Evolutionary conservation across 2,888 invertebrate genomes (phyloP).

Genomic region (Pristionchus maxplancki): DNA sequence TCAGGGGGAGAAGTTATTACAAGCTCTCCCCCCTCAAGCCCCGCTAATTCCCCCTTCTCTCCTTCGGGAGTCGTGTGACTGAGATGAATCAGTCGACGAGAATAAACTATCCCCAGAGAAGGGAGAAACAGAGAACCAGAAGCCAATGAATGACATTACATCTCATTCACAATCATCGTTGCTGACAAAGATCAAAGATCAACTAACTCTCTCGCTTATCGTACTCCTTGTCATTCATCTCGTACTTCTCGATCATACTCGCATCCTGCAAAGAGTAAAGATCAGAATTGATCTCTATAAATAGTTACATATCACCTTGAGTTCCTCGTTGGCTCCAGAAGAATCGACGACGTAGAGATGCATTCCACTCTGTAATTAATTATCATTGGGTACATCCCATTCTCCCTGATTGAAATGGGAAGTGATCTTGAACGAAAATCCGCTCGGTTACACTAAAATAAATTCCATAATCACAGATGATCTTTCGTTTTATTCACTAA

Average conservation of each 20-base stretch:
- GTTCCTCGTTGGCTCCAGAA: constrained; percentile 63
- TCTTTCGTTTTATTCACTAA: background rate
- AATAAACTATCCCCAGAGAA: constrained; percentile 3
- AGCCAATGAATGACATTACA: background rate
- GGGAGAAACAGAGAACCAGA: background rate
- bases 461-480: background rate
- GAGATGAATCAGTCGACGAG: constrained; percentile 22
- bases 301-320: constrained; percentile 52
- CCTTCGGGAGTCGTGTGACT: constrained; percentile 16
- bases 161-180: background rate
- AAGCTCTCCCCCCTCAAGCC: constrained; percentile 7
- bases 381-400: background rate
- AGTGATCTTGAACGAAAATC: background rate
- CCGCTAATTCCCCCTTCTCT: constrained; percentile 26
- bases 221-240: constrained; percentile 65
- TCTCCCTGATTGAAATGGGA: background rate
- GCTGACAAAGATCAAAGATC: background rate
- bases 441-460: background rate
- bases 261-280: constrained; percentile 56
- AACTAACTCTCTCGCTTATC: constrained; percentile 71
- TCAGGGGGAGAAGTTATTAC: constrained; percentile 33
- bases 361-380: constrained; percentile 53
- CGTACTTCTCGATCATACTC: constrained; percentile 70
- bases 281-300: background rate
- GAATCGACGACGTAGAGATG: constrained; percentile 63